These are phyloP conservation scores for Morelia viridis DNA, from an alignment of 2,797 vertebrate genomes.

Conservation along the genomic window DNA sequence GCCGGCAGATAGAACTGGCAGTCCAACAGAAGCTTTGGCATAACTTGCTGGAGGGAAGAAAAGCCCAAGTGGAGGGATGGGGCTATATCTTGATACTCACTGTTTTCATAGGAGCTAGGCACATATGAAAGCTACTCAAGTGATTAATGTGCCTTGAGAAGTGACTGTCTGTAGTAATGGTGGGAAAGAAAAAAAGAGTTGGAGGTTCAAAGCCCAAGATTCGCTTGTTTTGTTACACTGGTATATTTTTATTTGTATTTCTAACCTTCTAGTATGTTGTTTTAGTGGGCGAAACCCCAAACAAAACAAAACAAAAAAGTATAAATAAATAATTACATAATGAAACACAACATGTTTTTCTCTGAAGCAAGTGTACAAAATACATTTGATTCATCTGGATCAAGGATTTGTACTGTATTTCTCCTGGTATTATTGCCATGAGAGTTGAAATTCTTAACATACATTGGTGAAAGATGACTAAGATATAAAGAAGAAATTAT, in stretches of 20 bases:
- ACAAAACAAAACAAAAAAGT: not conserved
- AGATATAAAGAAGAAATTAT: not conserved
- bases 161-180: not conserved
- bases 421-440: not conserved
- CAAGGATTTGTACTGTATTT: not conserved
- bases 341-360: not conserved
- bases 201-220: not conserved
- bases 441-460: not conserved
- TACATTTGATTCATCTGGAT: not conserved
- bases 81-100: not conserved
- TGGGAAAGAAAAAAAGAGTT: not conserved
- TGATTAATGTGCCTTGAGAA: not conserved
- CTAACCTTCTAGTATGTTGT: not conserved
- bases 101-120: constrained; percentile 29
- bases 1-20: not conserved
- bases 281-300: not conserved
- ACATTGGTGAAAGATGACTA: not conserved
- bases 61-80: constrained; percentile 10
- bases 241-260: not conserved
- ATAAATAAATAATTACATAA: not conserved
- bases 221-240: not conserved
- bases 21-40: constrained; percentile 40
- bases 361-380: constrained; percentile 19
- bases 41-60: constrained; percentile 29
- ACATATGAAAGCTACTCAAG: not conserved